Evolutionary conservation across 2,888 invertebrate genomes (phyloP), one percentile per base, ranked within the genome.

Genomic region (Caenorhabditis sp.): DNA sequence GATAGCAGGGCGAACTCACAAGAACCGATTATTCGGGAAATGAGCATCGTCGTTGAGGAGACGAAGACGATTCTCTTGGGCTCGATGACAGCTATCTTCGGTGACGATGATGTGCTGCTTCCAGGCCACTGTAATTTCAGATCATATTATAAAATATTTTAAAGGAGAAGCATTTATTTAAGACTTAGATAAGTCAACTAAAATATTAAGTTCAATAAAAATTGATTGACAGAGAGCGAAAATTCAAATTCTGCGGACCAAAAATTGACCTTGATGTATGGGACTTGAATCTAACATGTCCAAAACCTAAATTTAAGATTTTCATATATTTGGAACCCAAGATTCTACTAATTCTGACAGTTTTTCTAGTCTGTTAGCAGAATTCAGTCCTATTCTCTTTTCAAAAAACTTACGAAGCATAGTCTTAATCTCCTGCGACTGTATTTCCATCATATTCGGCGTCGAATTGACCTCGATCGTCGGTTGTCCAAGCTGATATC

Each of bases 71-170:
- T 63, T 49, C 38, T 76, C 66, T 14, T 63, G 20, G 0, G 81
- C 81, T 20, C 68, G 65, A 4, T 72, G 54, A 50, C 76, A 72
- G 7, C 65, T 59, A 17, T 81, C 31, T 7, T 77, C 77, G 10
- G 57, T 59, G 25, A 84, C 57, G 20, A 75, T 59, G 17, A 84
- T 70, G 14, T 78, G 78, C 2, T 43, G 20, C 26, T 70, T 78
- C 85, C 85, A 85, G 10, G 82, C 67, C 23, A 49, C 85, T 85
- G 64, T 54, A 80, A 69, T n/a, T 7, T 12, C n/a, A n/a, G 8
- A 7, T 23, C 21, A 54, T 8, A 23, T 25, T 54, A 54, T 25
- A n/a, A n/a, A n/a, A n/a, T n/a, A n/a, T n/a, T n/a, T n/a, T n/a
- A n/a, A n/a, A n/a, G n/a, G n/a, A n/a, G n/a, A n/a, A n/a, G n/a